Base-by-base conservation (phyloP, 2,888 invertebrate species). In the Pelosia muscerda region DNA sequence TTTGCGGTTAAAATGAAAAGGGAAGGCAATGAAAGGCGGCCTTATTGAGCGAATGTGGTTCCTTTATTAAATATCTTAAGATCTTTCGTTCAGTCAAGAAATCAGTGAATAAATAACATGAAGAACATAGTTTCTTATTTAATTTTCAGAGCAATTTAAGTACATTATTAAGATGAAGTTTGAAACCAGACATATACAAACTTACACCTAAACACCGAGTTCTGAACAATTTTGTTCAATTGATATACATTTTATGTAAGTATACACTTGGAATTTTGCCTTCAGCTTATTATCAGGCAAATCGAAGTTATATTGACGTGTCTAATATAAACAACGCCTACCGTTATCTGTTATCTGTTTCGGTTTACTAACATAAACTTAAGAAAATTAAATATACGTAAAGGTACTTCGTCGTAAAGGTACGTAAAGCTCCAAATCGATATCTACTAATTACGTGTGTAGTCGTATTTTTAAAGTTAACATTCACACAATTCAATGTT, bases 31-130 rank as follows among this genome's bases (percentile, higher is more conserved):
- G 82, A 75, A 81, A 83, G 83, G 81, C 53, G 82, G 68, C 75
- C 74, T 78, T 78, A 80, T 81, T 81, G 77, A 79, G 79, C 73
- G 79, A 81, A 72, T 78, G 76, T 78, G 82, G 82, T 72, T 62
- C 72, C 74, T 82, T 83, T 85, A 86, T 86, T 86, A 82, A 86
- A 84, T 55, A 61, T 67, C 71, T 86, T 79, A 85, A 83, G 60
- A 63, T 73, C 71, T 71, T 31, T 58, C 57, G 60, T 62, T 71
- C 69, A 73, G 63, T 74, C 59, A 65, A 71, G 66, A 71, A 81
- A 76, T 73, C 22, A 0, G n/a, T 57, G 64, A 72, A 66, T 64
- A 67, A 72, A 74, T 61, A 71, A 69, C 62, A 66, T 73, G 76
- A 80, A 64, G 65, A 63, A 69, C 61, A 5, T 72, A 70, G 75